These are phyloP conservation scores for Sebastes jordani DNA, from an alignment of 2,797 vertebrate genomes.

Conservation along the genomic window DNA sequence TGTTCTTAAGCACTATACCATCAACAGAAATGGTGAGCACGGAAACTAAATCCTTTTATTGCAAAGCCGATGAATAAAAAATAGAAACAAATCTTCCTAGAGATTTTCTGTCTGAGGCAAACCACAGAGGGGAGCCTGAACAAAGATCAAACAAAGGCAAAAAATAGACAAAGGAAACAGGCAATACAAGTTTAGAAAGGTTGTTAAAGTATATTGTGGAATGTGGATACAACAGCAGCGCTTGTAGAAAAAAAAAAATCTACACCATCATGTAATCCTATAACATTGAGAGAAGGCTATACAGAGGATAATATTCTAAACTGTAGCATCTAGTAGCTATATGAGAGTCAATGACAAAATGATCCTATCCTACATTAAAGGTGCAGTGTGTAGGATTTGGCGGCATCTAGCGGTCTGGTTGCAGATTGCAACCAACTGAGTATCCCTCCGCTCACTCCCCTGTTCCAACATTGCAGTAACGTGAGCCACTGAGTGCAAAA, in stretches of 20 bases:
- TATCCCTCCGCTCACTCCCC: too few species aligned
- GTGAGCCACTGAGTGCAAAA: too few species aligned
- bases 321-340: neutral
- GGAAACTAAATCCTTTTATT: constrained; percentile 6
- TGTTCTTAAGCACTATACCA: neutral
- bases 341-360: neutral
- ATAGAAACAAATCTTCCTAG: constrained; percentile 37
- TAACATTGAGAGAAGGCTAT: neutral
- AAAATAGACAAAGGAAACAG: constrained; percentile 12
- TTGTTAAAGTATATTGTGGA: neutral
- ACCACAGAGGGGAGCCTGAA: constrained; percentile 10
- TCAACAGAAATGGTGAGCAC: neutral
- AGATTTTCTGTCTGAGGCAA: constrained; percentile 33
- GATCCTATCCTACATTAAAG: neutral
- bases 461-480: too few species aligned
- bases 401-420: too few species aligned
- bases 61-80: constrained; percentile 31
- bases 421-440: too few species aligned
- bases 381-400: too few species aligned
- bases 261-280: neutral
- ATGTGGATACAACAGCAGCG: neutral
- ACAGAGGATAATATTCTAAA: neutral
- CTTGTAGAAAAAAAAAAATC: neutral
- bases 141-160: constrained; percentile 34
- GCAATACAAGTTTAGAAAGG: neutral